A percentile compares a stretch with the other conserved stretches of the same genome.
phyloP scores from a whole-genome alignment of 1,140 invertebrate genomes.

The Caligus rogercresseyi region DNA sequence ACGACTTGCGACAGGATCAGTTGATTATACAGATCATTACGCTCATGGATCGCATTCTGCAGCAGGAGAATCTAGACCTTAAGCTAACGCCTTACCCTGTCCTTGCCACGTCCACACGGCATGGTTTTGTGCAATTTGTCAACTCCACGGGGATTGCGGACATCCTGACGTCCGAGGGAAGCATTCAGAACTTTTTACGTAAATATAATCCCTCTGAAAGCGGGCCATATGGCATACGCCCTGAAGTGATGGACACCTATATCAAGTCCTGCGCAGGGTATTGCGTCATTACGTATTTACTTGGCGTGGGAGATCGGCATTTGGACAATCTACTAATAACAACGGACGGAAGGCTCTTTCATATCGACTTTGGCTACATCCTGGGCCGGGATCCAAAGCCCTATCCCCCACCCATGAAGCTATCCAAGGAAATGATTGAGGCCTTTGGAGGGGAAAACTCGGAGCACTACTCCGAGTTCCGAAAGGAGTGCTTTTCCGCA shows the following conservation, averaged over 20 bases:
- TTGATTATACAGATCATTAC: conserved; percentile 89
- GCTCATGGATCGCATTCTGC: conserved; percentile 87
- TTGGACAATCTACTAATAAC: conserved; percentile 89
- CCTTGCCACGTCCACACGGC: conserved; percentile 79
- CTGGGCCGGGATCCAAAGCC: conserved; percentile 94
- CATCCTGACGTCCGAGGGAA: conserved; percentile 64
- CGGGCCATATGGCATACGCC: conserved; percentile 68
- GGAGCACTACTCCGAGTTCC: conserved; percentile 84
- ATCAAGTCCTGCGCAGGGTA: conserved; percentile 95
- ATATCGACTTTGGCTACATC: conserved; percentile 99
- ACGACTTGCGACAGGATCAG: conserved; percentile 97
- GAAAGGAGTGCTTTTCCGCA: conserved; percentile 85
- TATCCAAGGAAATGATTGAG: conserved; percentile 97
- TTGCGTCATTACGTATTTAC: conserved; percentile 91
- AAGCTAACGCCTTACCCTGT: conserved; percentile 87
- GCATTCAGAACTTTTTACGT: conserved; percentile 73
- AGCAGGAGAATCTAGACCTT: conserved; percentile 81
- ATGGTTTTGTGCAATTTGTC: conserved; percentile 93
- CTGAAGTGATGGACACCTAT: conserved; percentile 95
- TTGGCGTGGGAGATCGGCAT: conserved; percentile 95
- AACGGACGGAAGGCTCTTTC: conserved; percentile 75
- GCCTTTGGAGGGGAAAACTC: conserved; percentile 89
- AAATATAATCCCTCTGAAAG: conserved; percentile 71
- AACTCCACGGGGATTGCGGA: conserved; percentile 83
- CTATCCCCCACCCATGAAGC: conserved; percentile 92